phyloP scores from a whole-genome alignment of 2,888 invertebrate species.

The Alviniconcha strummeri region DNA sequence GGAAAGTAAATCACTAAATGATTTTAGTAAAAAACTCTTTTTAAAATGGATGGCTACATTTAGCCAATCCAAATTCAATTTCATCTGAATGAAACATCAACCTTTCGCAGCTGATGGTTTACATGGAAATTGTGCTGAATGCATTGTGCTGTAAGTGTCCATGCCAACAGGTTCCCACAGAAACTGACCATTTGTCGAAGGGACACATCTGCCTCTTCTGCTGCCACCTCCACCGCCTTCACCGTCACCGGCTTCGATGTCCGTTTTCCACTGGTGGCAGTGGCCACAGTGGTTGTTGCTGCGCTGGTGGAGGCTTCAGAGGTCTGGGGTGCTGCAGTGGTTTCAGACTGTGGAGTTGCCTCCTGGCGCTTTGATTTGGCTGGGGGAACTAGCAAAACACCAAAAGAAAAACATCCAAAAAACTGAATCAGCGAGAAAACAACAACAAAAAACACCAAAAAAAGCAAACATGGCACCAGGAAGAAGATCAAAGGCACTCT shows the following conservation, averaged over 20 bases:
- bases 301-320: neutral
- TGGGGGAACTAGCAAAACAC: constrained; percentile 36
- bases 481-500: no score
- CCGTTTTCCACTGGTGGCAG: neutral
- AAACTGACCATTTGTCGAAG: constrained; percentile 32
- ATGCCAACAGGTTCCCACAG: neutral
- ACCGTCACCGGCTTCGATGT: neutral
- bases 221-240: neutral
- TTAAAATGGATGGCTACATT: no score
- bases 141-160: no score
- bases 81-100: no score
- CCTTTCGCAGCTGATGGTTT: no score
- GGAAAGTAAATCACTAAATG: no score
- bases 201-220: constrained; percentile 13
- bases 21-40: no score
- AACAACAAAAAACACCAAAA: no score
- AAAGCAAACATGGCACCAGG: no score
- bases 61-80: no score
- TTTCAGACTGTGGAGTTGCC: neutral
- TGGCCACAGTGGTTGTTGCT: neutral
- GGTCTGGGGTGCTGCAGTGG: neutral
- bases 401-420: neutral
- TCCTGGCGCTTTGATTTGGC: constrained; percentile 27
- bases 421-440: neutral
- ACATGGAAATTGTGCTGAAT: no score